phyloP scores from a whole-genome alignment of 2,888 invertebrate genomes.

The Leptura quadrifasciata region DNA sequence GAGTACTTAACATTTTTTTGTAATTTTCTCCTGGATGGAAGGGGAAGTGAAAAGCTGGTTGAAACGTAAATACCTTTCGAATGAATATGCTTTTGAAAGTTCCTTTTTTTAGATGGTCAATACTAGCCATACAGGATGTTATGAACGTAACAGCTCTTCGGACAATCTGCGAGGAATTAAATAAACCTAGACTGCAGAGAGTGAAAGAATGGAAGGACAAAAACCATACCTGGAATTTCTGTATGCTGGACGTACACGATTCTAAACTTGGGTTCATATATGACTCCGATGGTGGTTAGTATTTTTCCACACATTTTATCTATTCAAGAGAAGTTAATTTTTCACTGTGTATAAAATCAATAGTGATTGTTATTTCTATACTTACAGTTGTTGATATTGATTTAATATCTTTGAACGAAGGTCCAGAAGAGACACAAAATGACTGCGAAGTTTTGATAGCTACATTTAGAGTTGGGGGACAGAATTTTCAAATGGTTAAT shows the following conservation, averaged over 20 bases:
- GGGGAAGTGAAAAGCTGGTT: too few relatives aligned
- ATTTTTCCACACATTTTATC: background rate
- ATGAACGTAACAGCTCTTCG: conserved; percentile 80
- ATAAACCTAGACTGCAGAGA: conserved; percentile 78
- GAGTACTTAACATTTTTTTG: too few relatives aligned
- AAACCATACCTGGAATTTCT: conserved; percentile 81
- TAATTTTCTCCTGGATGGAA: too few relatives aligned
- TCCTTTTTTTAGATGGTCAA: conserved; percentile 78
- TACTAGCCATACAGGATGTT: conserved; percentile 86
- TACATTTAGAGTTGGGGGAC: conserved; percentile 76
- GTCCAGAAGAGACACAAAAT: conserved; percentile 59
- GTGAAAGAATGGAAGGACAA: conserved; percentile 81
- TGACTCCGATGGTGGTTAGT: conserved; percentile 70
- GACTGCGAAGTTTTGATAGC: conserved; percentile 67
- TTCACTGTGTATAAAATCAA: background rate
- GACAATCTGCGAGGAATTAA: conserved; percentile 83
- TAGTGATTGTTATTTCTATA: background rate
- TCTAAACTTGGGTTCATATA: conserved; percentile 73
- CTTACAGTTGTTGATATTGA: conserved; percentile 60
- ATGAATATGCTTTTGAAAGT: background rate
- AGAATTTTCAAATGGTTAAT: conserved; percentile 75
- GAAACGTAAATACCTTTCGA: too few relatives aligned
- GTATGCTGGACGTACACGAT: conserved; percentile 69
- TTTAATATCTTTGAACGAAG: conserved; percentile 62
- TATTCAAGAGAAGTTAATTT: conserved; percentile 3